phyloP scores from a whole-genome alignment of 2,888 invertebrate genomes.

The Lacanobia wlatinum region DNA sequence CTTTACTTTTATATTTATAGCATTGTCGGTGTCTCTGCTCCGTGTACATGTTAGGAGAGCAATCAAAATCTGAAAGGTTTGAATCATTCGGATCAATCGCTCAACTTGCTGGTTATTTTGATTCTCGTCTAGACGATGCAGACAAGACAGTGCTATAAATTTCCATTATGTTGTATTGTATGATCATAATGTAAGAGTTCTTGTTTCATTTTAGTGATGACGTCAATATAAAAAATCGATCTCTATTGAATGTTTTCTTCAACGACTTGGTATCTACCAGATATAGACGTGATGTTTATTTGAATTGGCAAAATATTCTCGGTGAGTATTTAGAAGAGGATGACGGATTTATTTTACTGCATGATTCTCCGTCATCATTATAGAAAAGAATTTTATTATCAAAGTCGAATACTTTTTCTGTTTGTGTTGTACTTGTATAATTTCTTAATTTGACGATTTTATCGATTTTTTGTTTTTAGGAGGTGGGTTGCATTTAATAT shows the following conservation, averaged over 20 bases:
- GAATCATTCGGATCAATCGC: background rate
- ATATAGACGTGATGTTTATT: conserved; percentile 92
- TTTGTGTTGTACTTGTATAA: background rate
- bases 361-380: conserved; percentile 25
- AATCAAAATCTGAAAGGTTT: background rate
- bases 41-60: background rate
- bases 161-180: conserved; percentile 3
- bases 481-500: too few relatives aligned
- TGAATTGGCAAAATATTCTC: conserved; percentile 93
- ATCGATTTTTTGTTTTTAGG: too few relatives aligned
- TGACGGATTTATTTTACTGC: conserved; percentile 58
- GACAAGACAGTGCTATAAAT: background rate
- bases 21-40: background rate
- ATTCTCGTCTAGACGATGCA: conserved; percentile 17
- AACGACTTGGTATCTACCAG: conserved; percentile 92
- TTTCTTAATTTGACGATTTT: too few relatives aligned
- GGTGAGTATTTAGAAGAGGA: conserved; percentile 84
- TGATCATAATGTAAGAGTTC: conserved; percentile 6
- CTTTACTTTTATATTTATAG: background rate
- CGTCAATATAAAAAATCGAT: conserved; percentile 86
- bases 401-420: conserved; percentile 13
- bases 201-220: conserved; percentile 81
- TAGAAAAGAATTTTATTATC: conserved; percentile 14
- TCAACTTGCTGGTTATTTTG: conserved; percentile 7
- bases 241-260: conserved; percentile 92